Evolutionary conservation across 2,113 vertebrate genomes (phyloP).

Genomic region (Laticauda laticaudata): DNA sequence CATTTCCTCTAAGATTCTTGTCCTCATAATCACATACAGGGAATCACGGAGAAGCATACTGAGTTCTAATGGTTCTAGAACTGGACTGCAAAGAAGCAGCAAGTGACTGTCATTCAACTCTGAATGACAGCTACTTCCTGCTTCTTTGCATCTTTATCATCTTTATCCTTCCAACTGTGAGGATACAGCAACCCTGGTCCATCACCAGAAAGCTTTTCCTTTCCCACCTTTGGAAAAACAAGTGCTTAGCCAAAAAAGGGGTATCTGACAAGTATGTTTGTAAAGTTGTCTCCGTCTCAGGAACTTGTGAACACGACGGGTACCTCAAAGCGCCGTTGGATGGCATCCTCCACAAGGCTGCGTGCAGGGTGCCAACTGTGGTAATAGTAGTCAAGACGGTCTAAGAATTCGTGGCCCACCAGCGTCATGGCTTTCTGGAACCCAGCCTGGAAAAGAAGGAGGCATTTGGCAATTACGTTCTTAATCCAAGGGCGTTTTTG

Average conservation of each 20-base stretch:
- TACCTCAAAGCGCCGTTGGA: slow-evolving; percentile 81
- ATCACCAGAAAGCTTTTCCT: neutral
- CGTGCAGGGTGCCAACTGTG: slow-evolving; percentile 87
- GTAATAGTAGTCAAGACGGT: slow-evolving; percentile 81
- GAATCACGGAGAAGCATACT: neutral
- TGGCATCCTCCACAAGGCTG: slow-evolving; percentile 80
- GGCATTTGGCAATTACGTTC: rapidly evolving
- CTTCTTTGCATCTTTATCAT: no score
- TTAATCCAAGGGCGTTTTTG: neutral
- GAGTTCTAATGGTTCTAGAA: no score
- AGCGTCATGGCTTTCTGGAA: slow-evolving; percentile 85
- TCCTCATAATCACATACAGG: neutral
- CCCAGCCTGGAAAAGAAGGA: slow-evolving; percentile 68
- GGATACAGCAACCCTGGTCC: neutral
- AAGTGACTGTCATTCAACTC: neutral
- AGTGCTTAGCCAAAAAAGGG: neutral
- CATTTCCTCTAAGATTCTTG: neutral
- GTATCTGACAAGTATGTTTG: neutral
- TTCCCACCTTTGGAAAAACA: neutral
- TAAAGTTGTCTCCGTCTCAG: neutral
- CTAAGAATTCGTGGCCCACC: slow-evolving; percentile 84
- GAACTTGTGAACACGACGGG: neutral
- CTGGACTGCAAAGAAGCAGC: neutral
- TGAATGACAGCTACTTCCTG: neutral
- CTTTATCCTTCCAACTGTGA: neutral